Base-by-base conservation (phyloP, 2,797 vertebrate species). In the Aeoliscus strigatus region DNA sequence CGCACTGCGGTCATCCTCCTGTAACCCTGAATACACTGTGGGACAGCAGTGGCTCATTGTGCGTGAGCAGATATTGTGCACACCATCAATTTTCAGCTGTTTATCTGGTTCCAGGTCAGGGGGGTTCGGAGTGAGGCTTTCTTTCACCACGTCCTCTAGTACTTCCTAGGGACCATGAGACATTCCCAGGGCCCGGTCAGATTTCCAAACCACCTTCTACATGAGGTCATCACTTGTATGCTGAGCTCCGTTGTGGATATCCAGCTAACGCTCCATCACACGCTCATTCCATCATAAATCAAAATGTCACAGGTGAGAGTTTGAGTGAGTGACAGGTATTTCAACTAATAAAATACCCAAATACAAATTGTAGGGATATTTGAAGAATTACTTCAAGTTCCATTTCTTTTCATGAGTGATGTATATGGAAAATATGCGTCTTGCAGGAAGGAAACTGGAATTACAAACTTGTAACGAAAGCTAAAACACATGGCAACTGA, bases 71-170 rank as follows among this genome's bases (percentile, higher is more conserved):
- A 35, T 39, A 41, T 23, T 41, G 27, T 27, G 28, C 28, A 41
- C 3, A 16, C 37, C 51, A 59, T 64, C 53, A 21, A 58, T 61
- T 65, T 55, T n/a, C 29, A 24, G 45, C 60, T 47, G 56, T 31
- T 49, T 40, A 29, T 55, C 29, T 15, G 21, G 18, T 9, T n/a
- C 8, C n/a, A 36, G 42, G 17, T 14, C 17, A 4, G 27, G 15
- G 27, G 26, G 12, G 18, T 12, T 26, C 27, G 42, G 6, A 27
- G 15, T 17, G 18, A 34, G 32, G 17, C 32, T 27, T 12, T 28
- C n/a, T 12, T 8, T 21, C 14, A 29, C 17, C 13, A 32, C 28
- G 11, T 43, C 40, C n/a, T 27, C 27, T 6, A 8, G 8, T 13
- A 35, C n/a, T 9, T 46, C 10, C 13, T 7, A 5, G 27, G 17